A percentile compares a stretch with the other conserved stretches of the same genome.
These are phyloP conservation scores for Entomobrya proxima DNA, from an alignment of 2,888 invertebrate species.

Conservation along the genomic window DNA sequence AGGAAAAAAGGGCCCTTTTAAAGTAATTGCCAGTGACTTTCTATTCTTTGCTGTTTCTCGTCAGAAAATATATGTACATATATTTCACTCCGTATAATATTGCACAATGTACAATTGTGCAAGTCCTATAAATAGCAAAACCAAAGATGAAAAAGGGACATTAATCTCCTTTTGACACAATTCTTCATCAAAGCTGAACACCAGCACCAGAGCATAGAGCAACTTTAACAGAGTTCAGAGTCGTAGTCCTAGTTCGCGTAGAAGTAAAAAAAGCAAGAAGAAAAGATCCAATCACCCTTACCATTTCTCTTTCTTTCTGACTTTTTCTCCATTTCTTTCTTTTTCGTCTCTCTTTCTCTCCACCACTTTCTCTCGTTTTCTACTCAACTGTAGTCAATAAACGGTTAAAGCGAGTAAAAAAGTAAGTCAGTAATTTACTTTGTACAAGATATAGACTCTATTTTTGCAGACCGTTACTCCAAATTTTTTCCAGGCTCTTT, in stretches of 20 bases:
- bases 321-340: neutral
- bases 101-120: too few species aligned
- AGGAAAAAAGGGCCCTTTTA: slow-evolving; percentile 1
- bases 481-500: slow-evolving; percentile 15
- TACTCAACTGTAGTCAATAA: slow-evolving; percentile 23
- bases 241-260: too few species aligned
- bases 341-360: neutral
- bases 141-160: slow-evolving; percentile 63
- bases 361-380: neutral
- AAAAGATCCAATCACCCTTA: slow-evolving; percentile 62
- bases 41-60: neutral
- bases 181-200: slow-evolving; percentile 72
- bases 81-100: too few species aligned
- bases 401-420: slow-evolving; percentile 47
- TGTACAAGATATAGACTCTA: neutral
- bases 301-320: slow-evolving; percentile 55
- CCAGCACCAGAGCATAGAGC: too few species aligned
- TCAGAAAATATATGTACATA: neutral
- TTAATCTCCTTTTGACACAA: slow-evolving; percentile 75
- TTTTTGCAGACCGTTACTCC: slow-evolving; percentile 27
- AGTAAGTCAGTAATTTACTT: slow-evolving; percentile 51
- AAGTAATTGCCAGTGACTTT: slow-evolving; percentile 36
- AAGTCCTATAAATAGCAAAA: too few species aligned
- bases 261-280: slow-evolving; percentile 41
- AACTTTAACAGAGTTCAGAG: too few species aligned